Base-by-base conservation (phyloP, 2,113 vertebrate genomes). In the Bettongia penicillata region DNA sequence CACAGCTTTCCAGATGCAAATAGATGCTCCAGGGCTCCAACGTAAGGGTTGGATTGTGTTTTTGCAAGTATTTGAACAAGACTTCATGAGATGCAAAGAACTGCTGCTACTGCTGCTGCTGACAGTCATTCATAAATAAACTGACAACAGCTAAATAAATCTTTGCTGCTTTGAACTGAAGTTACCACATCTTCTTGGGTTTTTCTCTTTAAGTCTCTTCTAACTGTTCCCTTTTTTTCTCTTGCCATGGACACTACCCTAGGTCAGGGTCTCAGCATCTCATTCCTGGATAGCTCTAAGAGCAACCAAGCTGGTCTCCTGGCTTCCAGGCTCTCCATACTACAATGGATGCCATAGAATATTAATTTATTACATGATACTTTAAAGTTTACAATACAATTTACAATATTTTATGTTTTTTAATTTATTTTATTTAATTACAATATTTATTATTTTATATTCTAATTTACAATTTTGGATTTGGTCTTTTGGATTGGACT, bases 21-120 rank as follows among this genome's bases (percentile, higher is more conserved):
- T 23, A 84, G 14, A n/a, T 48, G 3, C 47, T n/a, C 91, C 10
- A 7, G 91, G 89, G 94, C 92, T 95, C 91, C 6, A 43, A 19
- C 23, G 77, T 53, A 84, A 89, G 93, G 31, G 53, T 51, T 92
- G 93, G 77, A 49, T 84, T 93, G 49, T 57, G 22, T 23, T 90
- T 94, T 93, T n/a, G 90, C 93, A 94, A 92, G 53, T 23, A 95
- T 3, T 91, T 93, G 55, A 11, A 77, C 26, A 57, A 90, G 53
- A 51, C 22, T 91, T 94, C 52, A 48, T 77, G 57, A 28, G 53
- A 89, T 91, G 8, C 92, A 95, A 48, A 48, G 48, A 48, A 48
- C 48, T 48, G 48, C 48, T 48, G 48, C 48, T 48, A 3, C 48
- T 48, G 48, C 48, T 48, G 48, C 48, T 48, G 48, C 48, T 48